Evolutionary conservation across 2,113 vertebrate genomes (phyloP).

Genomic region (Boulengeromyrus knoepffleri): DNA sequence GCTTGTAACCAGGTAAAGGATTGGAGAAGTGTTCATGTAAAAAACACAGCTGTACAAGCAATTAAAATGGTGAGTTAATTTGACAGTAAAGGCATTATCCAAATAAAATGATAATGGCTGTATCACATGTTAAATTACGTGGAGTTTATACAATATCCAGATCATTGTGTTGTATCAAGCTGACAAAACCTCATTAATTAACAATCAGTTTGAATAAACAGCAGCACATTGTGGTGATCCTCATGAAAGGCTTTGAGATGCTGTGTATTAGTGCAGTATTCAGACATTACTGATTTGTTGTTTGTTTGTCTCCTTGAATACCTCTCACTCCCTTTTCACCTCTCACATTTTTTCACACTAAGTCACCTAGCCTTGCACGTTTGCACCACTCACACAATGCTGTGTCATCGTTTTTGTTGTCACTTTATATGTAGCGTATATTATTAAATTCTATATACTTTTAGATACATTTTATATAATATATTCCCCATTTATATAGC

Average conservation of each 20-base stretch:
- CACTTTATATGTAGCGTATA: neutral
- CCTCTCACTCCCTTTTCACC: neutral
- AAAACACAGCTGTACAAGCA: neutral
- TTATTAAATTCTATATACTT: neutral
- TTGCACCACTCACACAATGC: neutral
- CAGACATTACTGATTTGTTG: neutral
- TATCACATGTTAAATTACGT: neutral
- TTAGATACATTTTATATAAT: neutral
- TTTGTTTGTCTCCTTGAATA: too few relatives aligned
- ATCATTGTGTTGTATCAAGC: neutral
- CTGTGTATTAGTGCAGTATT: neutral
- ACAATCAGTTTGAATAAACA: neutral
- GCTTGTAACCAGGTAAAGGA: neutral
- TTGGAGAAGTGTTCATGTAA: neutral
- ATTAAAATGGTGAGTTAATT: neutral
- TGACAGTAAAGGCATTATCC: neutral
- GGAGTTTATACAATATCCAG: neutral
- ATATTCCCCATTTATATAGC: neutral
- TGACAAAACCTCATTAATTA: neutral
- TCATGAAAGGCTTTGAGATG: neutral
- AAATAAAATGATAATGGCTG: neutral
- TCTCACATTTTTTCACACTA: neutral
- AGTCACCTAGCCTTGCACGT: neutral
- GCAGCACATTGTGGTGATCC: neutral
- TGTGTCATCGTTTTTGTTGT: neutral